Conservation (phyloP, 2,888 invertebrate species). For the Oasisia sp. region DNA sequence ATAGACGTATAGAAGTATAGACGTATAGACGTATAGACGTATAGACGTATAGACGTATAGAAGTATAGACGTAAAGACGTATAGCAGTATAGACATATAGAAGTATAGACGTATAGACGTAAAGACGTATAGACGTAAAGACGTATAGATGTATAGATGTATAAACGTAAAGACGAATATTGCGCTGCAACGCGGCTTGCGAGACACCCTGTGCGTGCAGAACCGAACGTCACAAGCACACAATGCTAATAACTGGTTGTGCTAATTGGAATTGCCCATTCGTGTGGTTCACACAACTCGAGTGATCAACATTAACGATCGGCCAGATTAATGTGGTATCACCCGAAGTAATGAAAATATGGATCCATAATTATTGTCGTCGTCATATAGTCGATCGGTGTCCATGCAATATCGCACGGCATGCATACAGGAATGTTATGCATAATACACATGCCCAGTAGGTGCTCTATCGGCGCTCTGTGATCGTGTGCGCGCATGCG, state of each 20-base stretch:
- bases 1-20: no score
- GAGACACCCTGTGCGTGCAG: not conserved
- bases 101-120: no score
- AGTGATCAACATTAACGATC: conserved; percentile 12
- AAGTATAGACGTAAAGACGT: no score
- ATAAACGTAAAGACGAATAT: no score
- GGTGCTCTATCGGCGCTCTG: not conserved
- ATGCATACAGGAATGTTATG: not conserved
- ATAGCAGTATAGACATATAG: no score
- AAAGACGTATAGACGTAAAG: no score
- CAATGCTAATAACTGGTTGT: not conserved
- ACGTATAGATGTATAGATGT: no score
- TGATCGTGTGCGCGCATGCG: not conserved
- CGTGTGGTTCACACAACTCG: not conserved
- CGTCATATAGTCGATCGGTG: not conserved
- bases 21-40: no score
- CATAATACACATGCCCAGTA: no score
- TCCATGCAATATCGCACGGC: not conserved
- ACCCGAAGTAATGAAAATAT: not conserved
- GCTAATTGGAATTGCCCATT: conserved; percentile 12
- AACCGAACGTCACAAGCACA: not conserved
- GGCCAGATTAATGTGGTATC: conserved; percentile 1
- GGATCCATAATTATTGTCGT: not conserved
- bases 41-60: no score
- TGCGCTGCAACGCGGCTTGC: not conserved